phyloP scores from a whole-genome alignment of 1,140 invertebrate species.

The Procambarus virginalis region DNA sequence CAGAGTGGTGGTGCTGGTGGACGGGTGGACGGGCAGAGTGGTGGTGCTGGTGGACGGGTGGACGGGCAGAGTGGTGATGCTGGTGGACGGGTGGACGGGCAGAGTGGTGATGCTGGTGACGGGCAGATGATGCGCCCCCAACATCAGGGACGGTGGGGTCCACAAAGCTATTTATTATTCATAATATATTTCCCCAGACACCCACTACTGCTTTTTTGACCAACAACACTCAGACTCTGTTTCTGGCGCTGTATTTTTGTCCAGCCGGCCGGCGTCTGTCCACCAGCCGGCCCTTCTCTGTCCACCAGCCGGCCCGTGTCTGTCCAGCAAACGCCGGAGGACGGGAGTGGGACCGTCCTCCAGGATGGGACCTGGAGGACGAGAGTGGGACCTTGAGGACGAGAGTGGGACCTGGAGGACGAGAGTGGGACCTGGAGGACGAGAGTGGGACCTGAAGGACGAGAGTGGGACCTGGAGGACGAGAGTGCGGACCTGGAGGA shows the following conservation, averaged over 20 bases:
- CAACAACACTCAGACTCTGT: slow-evolving; percentile 21
- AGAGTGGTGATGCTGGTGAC: no score
- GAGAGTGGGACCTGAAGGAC: no score
- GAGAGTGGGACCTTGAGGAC: no score
- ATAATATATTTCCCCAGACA: slow-evolving; percentile 49
- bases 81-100: background rate
- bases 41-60: background rate
- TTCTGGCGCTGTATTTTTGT: background rate
- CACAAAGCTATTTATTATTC: slow-evolving; percentile 42
- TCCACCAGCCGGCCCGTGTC: background rate
- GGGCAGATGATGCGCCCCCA: slow-evolving; percentile 24
- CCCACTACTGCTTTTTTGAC: slow-evolving; percentile 16
- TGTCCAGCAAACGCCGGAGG: no score
- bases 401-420: no score
- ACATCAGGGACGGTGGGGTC: slow-evolving; percentile 19
- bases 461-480: no score
- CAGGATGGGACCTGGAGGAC: no score
- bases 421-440: no score
- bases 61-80: background rate
- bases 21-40: background rate
- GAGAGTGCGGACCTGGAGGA: no score
- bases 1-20: no score
- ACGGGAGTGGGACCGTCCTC: no score
- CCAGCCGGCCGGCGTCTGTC: background rate
- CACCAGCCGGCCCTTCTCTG: background rate